Base-by-base conservation (phyloP, 1,140 invertebrate species). In the Steinernema feltiae region DNA sequence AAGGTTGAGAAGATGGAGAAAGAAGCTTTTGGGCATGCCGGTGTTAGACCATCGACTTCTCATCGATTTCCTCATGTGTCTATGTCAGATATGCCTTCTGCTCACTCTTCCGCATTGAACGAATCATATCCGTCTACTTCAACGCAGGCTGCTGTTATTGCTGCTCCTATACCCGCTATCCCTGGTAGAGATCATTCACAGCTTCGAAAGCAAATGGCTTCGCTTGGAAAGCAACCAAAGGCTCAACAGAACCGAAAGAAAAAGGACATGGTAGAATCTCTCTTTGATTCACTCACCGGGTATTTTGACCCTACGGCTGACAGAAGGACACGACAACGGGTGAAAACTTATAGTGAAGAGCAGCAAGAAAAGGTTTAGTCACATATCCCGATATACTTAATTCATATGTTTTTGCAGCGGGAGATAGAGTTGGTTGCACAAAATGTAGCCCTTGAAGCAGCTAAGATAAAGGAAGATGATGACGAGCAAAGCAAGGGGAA, bases 241-340 rank as follows among this genome's bases (percentile, higher is more conserved):
- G 81, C 74, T 7, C 53, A 70, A 17, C 41, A 35, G 24, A 35
- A 74, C 31, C 32, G 82, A 7, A 76, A 78, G n/a, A 82, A 82
- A 32, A 46, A 71, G n/a, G 79, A 81, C 29, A 81, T 83, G 80
- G 80, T 82, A 15, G 82, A 83, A 53, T 72, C 70, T 32, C 77
- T 83, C 1, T 86, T 75, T 71, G 82, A 83, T 32, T 83, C 82
- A 18, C 71, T 83, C 1, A 83, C 82, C 18, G 82, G 79, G 41
- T 85, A 86, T 77, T 83, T 84, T 41, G 82, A 86, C 32, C 82
- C 82, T 18, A 32, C 82, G 24, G 80, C 79, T 18, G 77, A 63
- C 17, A 72, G 78, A 70, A 48, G 30, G 18, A 30, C 77, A 32
- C 41, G 48, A 0, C 30, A 63, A 17, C 17, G 24, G 24, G 71